Percentiles rank a stretch among this genome's conserved stretches.
Evolutionary conservation across 2,113 vertebrate genomes (phyloP).

Genomic region (Aleadryas rufinucha): DNA sequence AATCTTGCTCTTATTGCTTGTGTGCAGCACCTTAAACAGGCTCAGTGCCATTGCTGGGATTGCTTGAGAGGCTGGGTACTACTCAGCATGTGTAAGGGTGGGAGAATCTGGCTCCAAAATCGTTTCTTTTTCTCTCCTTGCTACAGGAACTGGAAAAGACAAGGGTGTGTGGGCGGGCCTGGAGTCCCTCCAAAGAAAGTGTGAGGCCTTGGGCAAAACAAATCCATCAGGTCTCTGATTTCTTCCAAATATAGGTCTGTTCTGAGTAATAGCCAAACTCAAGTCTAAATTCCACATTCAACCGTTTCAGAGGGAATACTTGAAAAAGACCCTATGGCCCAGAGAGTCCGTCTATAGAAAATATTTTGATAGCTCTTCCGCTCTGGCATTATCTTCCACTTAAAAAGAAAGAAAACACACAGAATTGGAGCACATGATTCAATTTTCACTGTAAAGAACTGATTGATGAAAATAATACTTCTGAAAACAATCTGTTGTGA

Average conservation of each 20-base stretch:
- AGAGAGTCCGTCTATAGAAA: constrained; percentile 40
- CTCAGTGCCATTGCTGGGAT: neutral
- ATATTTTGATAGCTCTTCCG: constrained; percentile 53
- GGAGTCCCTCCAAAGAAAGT: constrained; percentile 75
- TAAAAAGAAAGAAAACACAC: constrained; percentile 16
- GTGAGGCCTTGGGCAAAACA: constrained; percentile 79
- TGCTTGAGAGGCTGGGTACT: neutral
- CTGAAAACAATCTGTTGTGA: constrained; percentile 73
- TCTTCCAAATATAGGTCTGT: constrained; percentile 79
- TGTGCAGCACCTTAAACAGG: neutral
- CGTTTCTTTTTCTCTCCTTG: constrained; percentile 41
- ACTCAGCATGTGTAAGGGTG: constrained; percentile 30
- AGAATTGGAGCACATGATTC: neutral
- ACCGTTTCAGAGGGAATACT: constrained; percentile 64
- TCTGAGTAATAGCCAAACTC: constrained; percentile 73
- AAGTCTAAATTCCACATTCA: constrained; percentile 62
- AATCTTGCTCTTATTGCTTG: neutral
- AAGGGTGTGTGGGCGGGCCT: constrained; percentile 73
- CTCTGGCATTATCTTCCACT: neutral
- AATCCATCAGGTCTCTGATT: constrained; percentile 73
- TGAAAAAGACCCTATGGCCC: constrained; percentile 53
- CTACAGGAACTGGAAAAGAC: constrained; percentile 73
- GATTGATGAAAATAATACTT: constrained; percentile 44
- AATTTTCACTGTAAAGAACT: constrained; percentile 9
- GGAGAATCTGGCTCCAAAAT: constrained; percentile 1